A percentile compares a stretch with the other conserved stretches of the same genome.
These are phyloP conservation scores for Panagrolaimus sp. DNA, from an alignment of 1,140 invertebrate genomes.

Conservation along the genomic window DNA sequence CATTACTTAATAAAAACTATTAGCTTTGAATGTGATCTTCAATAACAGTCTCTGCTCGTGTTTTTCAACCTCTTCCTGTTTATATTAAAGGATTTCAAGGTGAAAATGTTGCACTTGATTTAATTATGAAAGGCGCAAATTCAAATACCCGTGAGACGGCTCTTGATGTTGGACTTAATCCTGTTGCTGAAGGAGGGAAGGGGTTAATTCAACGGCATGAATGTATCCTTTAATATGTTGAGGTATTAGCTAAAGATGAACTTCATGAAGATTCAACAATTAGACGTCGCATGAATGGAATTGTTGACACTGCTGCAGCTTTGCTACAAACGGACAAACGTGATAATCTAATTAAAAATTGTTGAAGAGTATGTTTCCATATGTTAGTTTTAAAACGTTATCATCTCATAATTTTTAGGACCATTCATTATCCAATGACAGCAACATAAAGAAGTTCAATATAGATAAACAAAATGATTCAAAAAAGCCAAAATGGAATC, in stretches of 20 bases:
- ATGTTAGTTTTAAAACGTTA: too few relatives aligned
- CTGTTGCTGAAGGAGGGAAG: constrained; percentile 36
- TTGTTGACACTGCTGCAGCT: constrained; percentile 47
- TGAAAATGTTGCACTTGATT: constrained; percentile 45
- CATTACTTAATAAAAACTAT: neutral
- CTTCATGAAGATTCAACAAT: constrained; percentile 41
- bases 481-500: too few relatives aligned
- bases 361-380: constrained; percentile 41
- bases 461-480: too few relatives aligned
- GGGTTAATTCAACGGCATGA: constrained; percentile 51
- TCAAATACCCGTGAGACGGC: constrained; percentile 41
- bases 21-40: constrained; percentile 1
- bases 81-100: constrained; percentile 53
- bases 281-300: constrained; percentile 46
- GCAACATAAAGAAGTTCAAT: too few relatives aligned
- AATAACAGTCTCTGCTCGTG: constrained; percentile 21
- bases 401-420: too few relatives aligned
- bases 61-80: constrained; percentile 45
- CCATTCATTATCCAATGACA: too few relatives aligned
- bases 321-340: constrained; percentile 52
- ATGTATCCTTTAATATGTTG: constrained; percentile 41
- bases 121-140: constrained; percentile 46
- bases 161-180: constrained; percentile 43
- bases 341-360: constrained; percentile 48
- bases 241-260: constrained; percentile 41